Conservation (phyloP, 2,888 invertebrate species). For the Drosophila greeni region DNA sequence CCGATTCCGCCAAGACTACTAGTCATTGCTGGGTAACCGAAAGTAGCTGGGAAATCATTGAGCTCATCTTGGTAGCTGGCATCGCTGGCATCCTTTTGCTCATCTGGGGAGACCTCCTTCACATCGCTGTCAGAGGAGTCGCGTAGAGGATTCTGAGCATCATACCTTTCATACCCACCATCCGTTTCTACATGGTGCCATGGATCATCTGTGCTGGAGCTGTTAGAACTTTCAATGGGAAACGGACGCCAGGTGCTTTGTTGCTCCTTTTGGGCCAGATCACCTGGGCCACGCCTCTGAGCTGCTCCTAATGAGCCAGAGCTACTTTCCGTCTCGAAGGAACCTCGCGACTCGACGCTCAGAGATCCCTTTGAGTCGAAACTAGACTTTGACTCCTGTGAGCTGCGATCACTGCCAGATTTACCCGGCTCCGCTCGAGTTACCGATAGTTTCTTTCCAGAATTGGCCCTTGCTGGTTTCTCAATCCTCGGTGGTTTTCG, state of each 20-base stretch:
- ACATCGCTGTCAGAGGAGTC: slow-evolving; percentile 78
- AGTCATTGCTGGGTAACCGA: slow-evolving; percentile 84
- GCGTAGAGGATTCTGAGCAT: slow-evolving; percentile 77
- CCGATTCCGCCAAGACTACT: slow-evolving; percentile 80
- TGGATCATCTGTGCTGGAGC: slow-evolving; percentile 91
- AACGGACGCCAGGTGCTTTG: slow-evolving; percentile 91
- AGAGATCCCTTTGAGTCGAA: slow-evolving; percentile 83
- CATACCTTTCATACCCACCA: slow-evolving; percentile 81
- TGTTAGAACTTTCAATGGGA: slow-evolving; percentile 90
- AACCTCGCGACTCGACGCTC: slow-evolving; percentile 85
- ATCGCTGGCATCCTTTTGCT: slow-evolving; percentile 81
- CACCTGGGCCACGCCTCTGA: slow-evolving; percentile 81
- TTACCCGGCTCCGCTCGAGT: slow-evolving; percentile 78
- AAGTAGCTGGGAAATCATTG: slow-evolving; percentile 86
- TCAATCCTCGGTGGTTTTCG: slow-evolving; percentile 81
- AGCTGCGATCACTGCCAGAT: slow-evolving; percentile 78
- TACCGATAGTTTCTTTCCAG: slow-evolving; percentile 78
- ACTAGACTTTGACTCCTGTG: slow-evolving; percentile 82
- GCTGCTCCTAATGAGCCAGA: slow-evolving; percentile 87
- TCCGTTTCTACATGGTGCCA: slow-evolving; percentile 88
- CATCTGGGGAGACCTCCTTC: slow-evolving; percentile 81
- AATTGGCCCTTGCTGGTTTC: slow-evolving; percentile 72
- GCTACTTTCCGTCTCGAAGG: slow-evolving; percentile 87
- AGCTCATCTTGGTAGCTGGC: slow-evolving; percentile 87
- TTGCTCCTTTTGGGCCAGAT: slow-evolving; percentile 82